Conservation (phyloP, 2,113 vertebrate species). For the Polypterus senegalus region DNA sequence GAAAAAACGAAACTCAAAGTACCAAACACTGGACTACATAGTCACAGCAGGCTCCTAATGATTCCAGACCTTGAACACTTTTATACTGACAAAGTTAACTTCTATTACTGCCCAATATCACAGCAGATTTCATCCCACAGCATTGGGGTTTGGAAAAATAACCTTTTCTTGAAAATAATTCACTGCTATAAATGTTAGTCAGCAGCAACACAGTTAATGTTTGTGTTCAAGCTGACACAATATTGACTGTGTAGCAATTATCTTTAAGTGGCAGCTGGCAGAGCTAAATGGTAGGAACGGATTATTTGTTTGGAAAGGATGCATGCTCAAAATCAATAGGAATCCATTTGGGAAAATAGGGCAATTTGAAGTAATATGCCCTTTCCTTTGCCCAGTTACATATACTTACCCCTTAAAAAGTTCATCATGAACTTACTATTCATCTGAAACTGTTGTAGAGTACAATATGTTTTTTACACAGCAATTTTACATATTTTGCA, state of each 20-base stretch:
- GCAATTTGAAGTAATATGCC: slow-evolving; percentile 45
- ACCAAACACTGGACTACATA: too few species aligned
- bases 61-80: too few species aligned
- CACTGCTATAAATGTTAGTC: background rate
- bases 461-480: slow-evolving; percentile 2
- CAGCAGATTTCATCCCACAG: too few species aligned
- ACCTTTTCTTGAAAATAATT: too few species aligned
- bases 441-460: slow-evolving; percentile 1
- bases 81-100: too few species aligned
- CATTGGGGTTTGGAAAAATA: too few species aligned
- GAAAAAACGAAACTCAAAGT: too few species aligned
- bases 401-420: slow-evolving; percentile 28
- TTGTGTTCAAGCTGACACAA: slow-evolving; percentile 14
- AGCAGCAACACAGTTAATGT: slow-evolving; percentile 5
- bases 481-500: slow-evolving; percentile 9
- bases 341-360: slow-evolving; percentile 50
- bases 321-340: slow-evolving; percentile 59
- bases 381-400: slow-evolving; percentile 29
- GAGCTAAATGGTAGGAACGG: slow-evolving; percentile 46
- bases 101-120: too few species aligned
- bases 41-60: too few species aligned
- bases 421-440: background rate
- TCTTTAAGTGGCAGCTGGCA: slow-evolving; percentile 43
- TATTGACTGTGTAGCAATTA: slow-evolving; percentile 48
- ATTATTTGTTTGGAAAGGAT: slow-evolving; percentile 47